Percentiles rank a stretch among this genome's conserved stretches.
Evolutionary conservation across 2,113 vertebrate species (phyloP).

Genomic region (Empidonax alnorum): DNA sequence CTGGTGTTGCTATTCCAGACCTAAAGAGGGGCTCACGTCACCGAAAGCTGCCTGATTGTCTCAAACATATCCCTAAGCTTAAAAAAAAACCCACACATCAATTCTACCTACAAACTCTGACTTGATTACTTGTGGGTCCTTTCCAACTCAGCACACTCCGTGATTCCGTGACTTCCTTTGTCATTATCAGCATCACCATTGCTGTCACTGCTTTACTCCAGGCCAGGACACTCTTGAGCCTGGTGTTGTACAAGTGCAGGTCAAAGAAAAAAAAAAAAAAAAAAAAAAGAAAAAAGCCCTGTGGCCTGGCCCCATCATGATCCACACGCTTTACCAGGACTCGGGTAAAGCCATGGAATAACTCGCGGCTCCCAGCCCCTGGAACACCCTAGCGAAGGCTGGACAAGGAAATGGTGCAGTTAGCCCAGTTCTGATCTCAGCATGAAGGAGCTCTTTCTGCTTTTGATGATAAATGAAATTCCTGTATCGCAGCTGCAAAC

Average conservation of each 20-base stretch:
- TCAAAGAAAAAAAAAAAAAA: not conserved
- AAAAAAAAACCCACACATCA: not conserved
- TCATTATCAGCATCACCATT: not conserved
- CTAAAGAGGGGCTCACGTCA: not conserved
- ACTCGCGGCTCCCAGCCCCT: constrained; percentile 15
- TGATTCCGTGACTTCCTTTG: not conserved
- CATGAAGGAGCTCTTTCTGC: constrained; percentile 59
- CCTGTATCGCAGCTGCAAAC: constrained; percentile 25
- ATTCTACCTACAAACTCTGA: not conserved
- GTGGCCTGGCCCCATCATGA: not conserved
- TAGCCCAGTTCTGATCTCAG: constrained; percentile 65
- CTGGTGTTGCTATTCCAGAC: not conserved
- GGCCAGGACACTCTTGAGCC: not conserved
- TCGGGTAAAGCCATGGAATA: not conserved
- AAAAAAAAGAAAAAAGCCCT: not conserved
- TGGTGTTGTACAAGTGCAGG: not conserved
- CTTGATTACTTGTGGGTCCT: not conserved
- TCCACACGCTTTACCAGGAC: not conserved
- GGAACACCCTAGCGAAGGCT: constrained; percentile 30
- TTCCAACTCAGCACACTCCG: too few relatives aligned
- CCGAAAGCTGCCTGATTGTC: not conserved
- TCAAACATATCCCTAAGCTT: not conserved
- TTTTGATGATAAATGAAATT: constrained; percentile 66
- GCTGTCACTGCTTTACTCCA: not conserved
- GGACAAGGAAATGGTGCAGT: constrained; percentile 25